phyloP scores from a whole-genome alignment of 2,888 invertebrate genomes.

The Mechanitis messenoides region DNA sequence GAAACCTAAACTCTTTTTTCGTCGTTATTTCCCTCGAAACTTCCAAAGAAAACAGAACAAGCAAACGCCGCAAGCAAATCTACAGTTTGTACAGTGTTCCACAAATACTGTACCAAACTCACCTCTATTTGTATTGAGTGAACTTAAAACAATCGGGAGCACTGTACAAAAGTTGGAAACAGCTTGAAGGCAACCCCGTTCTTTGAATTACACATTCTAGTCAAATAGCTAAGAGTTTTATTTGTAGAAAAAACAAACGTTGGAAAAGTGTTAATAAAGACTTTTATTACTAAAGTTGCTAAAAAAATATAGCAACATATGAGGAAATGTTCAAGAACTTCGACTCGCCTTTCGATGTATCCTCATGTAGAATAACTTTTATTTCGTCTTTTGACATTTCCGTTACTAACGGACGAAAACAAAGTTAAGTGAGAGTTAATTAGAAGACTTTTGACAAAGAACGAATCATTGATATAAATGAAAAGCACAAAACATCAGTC shows the following conservation, averaged over 20 bases:
- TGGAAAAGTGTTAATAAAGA: conserved; percentile 28
- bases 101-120: conserved; percentile 2
- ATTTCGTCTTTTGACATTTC: neutral
- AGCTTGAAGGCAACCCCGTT: conserved; percentile 18
- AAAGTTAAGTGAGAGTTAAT: neutral
- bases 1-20: conserved; percentile 18
- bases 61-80: conserved; percentile 11
- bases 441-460: neutral
- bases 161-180: conserved; percentile 9
- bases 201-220: conserved; percentile 25
- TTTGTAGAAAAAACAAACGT: conserved; percentile 26
- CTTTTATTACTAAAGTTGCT: conserved; percentile 4
- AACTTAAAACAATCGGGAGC: conserved; percentile 5
- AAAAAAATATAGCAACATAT: conserved; percentile 5
- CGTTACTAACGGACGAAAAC: neutral
- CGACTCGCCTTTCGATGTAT: neutral
- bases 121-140: neutral
- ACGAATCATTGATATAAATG: conserved; percentile 1
- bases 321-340: neutral
- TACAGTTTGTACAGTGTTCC: neutral
- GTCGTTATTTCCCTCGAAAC: conserved; percentile 16
- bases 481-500: conserved; percentile 3
- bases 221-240: conserved; percentile 27
- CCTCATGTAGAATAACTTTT: neutral
- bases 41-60: conserved; percentile 13